Base-by-base conservation (phyloP, 2,113 vertebrate species). In the Parus major region DNA sequence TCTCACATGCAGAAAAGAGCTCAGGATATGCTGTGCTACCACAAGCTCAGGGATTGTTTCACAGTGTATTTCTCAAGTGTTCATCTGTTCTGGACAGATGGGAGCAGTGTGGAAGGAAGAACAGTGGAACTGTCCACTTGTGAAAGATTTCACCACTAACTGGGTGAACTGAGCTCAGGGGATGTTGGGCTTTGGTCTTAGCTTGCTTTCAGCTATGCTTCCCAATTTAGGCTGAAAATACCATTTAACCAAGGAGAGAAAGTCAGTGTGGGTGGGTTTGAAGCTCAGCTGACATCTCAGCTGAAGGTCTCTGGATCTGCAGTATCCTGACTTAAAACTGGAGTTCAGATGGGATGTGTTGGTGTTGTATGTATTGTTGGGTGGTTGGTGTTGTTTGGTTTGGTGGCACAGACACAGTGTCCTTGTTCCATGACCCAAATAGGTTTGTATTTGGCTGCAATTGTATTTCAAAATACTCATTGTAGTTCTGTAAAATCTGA, bases 21-120 rank as follows among this genome's bases (percentile, higher is more conserved):
- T 86, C 0, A 0, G 33, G 22, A 22, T 39, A 5, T 0, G 0
- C 15, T 57, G 57, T 87, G 68, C 81, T 5, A 2, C 36, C 73
- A 13, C 21, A 19, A 64, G n/a, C 47, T 50, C 23, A 33, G 47
- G 64, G 60, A 5, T 78, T 84, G n/a, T 72, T 92, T 49, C 53
- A 88, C 29, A 33, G n/a, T 17, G 11, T 46, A 5, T 63, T 94
- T 70, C 44, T 35, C 24, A 73, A 55, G 56, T 11, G 49, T 50
- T 55, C 17, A 14, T 66, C 28, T 88, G n/a, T 11, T 72, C 68
- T 53, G 82, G 68, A 13, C 52, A 66, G 55, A 59, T 21, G 36
- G 36, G 42, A 60, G n/a, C 71, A 66, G 16, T 41, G 15, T 57
- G n/a, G 52, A 88, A 76, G 47, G 75, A 78, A 36, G 63, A 84